A percentile compares a stretch with the other conserved stretches of the same genome.
Evolutionary conservation across 2,113 vertebrate genomes (phyloP).

Genomic region (Gavialis gangeticus): DNA sequence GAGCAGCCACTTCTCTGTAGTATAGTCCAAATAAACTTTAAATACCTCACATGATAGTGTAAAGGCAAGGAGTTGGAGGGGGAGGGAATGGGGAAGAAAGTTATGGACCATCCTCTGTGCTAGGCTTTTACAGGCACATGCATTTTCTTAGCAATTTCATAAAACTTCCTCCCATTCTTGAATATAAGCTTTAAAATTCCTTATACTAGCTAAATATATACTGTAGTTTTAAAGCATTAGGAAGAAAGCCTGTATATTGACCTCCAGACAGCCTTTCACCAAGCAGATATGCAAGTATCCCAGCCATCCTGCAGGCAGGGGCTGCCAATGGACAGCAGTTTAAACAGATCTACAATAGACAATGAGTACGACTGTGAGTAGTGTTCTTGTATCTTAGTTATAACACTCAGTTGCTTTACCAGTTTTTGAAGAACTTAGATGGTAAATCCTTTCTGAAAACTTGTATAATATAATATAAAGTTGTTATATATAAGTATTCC

Average conservation of each 20-base stretch:
- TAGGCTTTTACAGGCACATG: background rate
- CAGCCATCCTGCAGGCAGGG: rapidly evolving
- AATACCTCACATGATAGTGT: background rate
- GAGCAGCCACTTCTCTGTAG: background rate
- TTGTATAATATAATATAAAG: background rate
- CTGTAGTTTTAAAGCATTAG: background rate
- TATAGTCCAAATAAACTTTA: background rate
- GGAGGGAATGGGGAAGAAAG: no score
- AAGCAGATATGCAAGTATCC: background rate
- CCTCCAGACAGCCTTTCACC: rapidly evolving
- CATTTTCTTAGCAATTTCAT: background rate
- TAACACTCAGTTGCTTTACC: background rate
- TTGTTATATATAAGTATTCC: rapidly evolving
- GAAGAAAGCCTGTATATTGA: background rate
- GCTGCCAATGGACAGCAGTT: background rate
- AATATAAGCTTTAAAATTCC: background rate
- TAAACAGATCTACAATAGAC: background rate
- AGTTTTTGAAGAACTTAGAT: rapidly evolving
- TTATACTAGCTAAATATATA: background rate
- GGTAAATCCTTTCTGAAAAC: background rate
- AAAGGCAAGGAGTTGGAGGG: background rate
- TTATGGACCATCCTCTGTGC: background rate
- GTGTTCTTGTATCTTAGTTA: background rate
- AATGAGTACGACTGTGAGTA: background rate
- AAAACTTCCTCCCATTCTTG: background rate